These are phyloP conservation scores for Ceyx erithaca DNA, from an alignment of 2,797 vertebrate species.

Conservation along the genomic window DNA sequence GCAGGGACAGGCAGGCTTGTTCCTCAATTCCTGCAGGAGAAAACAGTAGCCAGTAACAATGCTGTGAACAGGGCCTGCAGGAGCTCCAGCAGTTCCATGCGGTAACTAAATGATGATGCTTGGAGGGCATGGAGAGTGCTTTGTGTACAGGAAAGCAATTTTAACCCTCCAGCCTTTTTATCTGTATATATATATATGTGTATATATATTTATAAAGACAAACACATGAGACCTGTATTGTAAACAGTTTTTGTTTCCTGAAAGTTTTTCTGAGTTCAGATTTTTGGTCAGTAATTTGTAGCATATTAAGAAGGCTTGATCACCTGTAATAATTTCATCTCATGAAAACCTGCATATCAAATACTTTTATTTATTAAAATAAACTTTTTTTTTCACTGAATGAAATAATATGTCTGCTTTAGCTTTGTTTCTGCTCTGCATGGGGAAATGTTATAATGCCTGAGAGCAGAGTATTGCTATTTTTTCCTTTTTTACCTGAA, in stretches of 20 bases:
- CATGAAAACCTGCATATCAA: neutral
- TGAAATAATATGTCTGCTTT: neutral
- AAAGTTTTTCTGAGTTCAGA: neutral
- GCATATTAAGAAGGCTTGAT: conserved; percentile 11
- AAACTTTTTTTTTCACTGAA: neutral
- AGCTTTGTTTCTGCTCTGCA: neutral
- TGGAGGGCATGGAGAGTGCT: neutral
- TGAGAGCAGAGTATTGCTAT: neutral
- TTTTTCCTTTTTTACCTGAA: neutral
- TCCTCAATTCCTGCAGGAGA: neutral
- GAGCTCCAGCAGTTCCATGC: neutral
- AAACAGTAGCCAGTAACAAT: neutral
- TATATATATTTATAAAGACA: conserved; percentile 54
- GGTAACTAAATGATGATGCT: neutral
- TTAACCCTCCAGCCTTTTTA: neutral
- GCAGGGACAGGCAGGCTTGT: neutral
- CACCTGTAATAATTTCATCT: conserved; percentile 14
- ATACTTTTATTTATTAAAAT: conserved; percentile 46
- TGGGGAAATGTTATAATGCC: neutral
- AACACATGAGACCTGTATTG: neutral
- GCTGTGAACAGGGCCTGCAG: neutral
- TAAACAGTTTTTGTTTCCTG: neutral
- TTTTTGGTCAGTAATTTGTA: conserved; percentile 22
- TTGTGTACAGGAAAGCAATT: neutral
- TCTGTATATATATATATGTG: neutral